phyloP scores from a whole-genome alignment of 1,140 invertebrate species.

The Pachyrhynchus sulphureomaculatus region DNA sequence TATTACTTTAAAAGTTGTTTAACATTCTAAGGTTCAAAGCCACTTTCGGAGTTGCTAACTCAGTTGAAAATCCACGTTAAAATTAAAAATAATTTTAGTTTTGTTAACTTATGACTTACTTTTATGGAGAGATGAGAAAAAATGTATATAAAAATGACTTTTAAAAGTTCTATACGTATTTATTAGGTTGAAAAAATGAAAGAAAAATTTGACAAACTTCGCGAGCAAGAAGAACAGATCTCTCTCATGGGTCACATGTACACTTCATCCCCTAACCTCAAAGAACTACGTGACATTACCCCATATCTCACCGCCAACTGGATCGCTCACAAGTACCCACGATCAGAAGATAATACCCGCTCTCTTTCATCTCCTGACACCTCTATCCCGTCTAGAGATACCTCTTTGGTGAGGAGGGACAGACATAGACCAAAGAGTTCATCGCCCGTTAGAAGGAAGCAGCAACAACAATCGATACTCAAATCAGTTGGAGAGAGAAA shows the following conservation, averaged over 20 bases:
- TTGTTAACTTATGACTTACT: too few relatives aligned
- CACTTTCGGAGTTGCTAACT: too few relatives aligned
- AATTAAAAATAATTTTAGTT: too few relatives aligned
- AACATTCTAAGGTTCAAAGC: too few relatives aligned
- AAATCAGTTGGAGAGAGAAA: slow-evolving; percentile 1
- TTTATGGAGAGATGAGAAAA: too few relatives aligned
- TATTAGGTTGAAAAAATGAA: slow-evolving; percentile 63
- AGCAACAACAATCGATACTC: not conserved
- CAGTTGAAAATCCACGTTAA: too few relatives aligned
- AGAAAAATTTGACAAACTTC: slow-evolving; percentile 63
- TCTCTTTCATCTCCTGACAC: slow-evolving; percentile 59
- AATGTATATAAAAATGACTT: too few relatives aligned
- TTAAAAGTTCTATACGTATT: too few relatives aligned
- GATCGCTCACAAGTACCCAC: slow-evolving; percentile 75
- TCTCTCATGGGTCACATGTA: slow-evolving; percentile 78
- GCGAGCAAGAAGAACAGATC: slow-evolving; percentile 55
- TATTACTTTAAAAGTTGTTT: too few relatives aligned
- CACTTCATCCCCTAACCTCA: slow-evolving; percentile 76
- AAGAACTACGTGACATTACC: slow-evolving; percentile 73
- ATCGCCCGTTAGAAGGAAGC: slow-evolving; percentile 46
- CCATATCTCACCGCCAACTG: slow-evolving; percentile 74
- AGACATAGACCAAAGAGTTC: slow-evolving; percentile 51
- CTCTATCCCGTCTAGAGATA: slow-evolving; percentile 45
- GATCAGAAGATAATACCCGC: slow-evolving; percentile 62
- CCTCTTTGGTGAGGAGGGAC: slow-evolving; percentile 42